Conservation (phyloP, 2,888 invertebrate species). For the Julus scandinavius region DNA sequence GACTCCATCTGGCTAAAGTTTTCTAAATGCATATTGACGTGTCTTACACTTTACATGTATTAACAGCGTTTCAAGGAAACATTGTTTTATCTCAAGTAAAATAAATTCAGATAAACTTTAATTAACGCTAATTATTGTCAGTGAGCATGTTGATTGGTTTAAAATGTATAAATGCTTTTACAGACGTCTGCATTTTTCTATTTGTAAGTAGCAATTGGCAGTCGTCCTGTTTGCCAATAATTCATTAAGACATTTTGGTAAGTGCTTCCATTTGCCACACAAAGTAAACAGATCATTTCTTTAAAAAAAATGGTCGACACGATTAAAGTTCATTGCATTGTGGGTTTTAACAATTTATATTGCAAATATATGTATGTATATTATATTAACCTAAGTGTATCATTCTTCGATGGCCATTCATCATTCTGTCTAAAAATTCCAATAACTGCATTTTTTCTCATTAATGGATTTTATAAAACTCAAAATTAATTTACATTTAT, state of each 20-base stretch:
- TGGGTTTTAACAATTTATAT: neutral
- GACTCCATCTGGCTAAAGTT: neutral
- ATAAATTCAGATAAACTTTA: neutral
- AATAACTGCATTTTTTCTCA: no score
- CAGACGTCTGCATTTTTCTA: neutral
- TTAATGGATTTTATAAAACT: no score
- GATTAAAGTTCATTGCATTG: neutral
- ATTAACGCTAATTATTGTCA: neutral
- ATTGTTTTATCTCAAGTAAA: neutral
- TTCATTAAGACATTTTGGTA: neutral
- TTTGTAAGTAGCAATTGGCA: neutral
- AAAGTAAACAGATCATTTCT: neutral
- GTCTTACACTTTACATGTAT: neutral
- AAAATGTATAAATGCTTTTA: slow-evolving; percentile 20
- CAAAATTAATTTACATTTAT: no score
- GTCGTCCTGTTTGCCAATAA: neutral
- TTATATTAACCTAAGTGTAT: no score
- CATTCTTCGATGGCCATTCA: no score
- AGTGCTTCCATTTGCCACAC: neutral
- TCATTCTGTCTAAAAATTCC: no score
- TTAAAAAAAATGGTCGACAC: neutral
- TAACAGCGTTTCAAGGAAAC: neutral
- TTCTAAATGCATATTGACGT: neutral
- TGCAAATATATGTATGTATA: no score
- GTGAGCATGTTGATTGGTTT: neutral